phyloP scores from a whole-genome alignment of 2,888 invertebrate species.

The Dicycla oo region DNA sequence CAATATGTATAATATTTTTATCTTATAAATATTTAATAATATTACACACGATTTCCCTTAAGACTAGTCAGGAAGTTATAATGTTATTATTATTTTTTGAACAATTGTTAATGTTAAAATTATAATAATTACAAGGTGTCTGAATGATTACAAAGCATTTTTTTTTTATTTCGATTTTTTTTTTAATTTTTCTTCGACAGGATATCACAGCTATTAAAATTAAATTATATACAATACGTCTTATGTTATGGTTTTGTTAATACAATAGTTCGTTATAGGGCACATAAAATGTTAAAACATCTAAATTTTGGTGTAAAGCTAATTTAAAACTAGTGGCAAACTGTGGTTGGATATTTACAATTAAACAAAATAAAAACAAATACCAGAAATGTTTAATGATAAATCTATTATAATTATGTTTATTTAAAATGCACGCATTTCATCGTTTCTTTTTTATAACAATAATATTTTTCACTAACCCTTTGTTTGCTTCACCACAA shows the following conservation, averaged over 20 bases:
- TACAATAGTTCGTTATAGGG: conserved; percentile 73
- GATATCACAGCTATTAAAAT: conserved; percentile 89
- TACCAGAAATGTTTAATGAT: conserved; percentile 64
- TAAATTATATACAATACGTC: conserved; percentile 79
- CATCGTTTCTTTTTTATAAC: conserved; percentile 31
- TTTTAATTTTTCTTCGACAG: conserved; percentile 76
- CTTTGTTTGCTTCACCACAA: conserved; percentile 22
- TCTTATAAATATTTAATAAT: conserved; percentile 74
- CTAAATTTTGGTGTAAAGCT: conserved; percentile 90
- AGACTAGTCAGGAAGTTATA: conserved; percentile 84
- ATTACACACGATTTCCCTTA: conserved; percentile 79
- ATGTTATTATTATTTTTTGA: conserved; percentile 65
- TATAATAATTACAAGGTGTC: conserved; percentile 64
- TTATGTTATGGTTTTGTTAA: conserved; percentile 70
- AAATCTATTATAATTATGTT: conserved; percentile 51
- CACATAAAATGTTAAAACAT: conserved; percentile 74
- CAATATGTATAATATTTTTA: conserved; percentile 74
- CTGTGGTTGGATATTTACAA: conserved; percentile 70
- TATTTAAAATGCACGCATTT: conserved; percentile 67
- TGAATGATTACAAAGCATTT: conserved; percentile 70
- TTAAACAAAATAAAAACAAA: conserved; percentile 62
- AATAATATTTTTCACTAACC: conserved; percentile 40
- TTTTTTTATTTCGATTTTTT: conserved; percentile 70
- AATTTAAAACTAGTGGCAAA: conserved; percentile 87
- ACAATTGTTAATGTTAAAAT: conserved; percentile 64